Base-by-base conservation (phyloP, 2,888 invertebrate species). In the Diloba caeruleocephala region DNA sequence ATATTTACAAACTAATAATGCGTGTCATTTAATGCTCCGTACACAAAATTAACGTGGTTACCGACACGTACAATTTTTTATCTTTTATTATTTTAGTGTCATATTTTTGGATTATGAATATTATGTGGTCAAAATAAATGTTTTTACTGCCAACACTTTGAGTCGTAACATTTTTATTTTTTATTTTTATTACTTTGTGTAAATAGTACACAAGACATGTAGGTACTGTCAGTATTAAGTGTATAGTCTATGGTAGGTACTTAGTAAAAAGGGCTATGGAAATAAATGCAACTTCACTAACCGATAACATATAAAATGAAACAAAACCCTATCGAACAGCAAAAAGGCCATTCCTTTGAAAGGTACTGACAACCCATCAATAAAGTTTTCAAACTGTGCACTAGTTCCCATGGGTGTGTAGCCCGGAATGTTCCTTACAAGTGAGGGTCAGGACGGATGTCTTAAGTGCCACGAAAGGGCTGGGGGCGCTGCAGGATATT, bases 401-500 rank as follows among this genome's bases (percentile, higher is more conserved):
- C 53, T 45, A 61, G 63, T 82, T 85, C 84, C 83, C 84, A 82
- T 78, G 82, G 80, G 78, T 64, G 56, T 59, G 60, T 63, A 36
- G 29, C n/a, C n/a, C 26, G 23, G 39, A 63, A 43, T 46, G 42
- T 37, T 43, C 36, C 43, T 46, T 57, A 51, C 57, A 46, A 32
- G 52, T 64, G 60, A 79, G 88, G 88, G 87, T 82, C 77, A 74
- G 60, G 59, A 69, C 85, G 89, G 89, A 90, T 87, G 78, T 88
- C 87, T 89, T 88, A 88, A 90, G 91, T 91, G 88, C 84, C 86
- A 81, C 81, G 79, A 85, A 89, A 88, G 88, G 89, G 87, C 86
- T 84, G 53, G 76, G 76, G 85, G 83, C 75, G 75, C 63, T 65
- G 49, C 72, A 78, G 88, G 88, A 88, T 89, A 90, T 92, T 91